phyloP scores from a whole-genome alignment of 2,888 invertebrate species.

The Hyalella azteca region DNA sequence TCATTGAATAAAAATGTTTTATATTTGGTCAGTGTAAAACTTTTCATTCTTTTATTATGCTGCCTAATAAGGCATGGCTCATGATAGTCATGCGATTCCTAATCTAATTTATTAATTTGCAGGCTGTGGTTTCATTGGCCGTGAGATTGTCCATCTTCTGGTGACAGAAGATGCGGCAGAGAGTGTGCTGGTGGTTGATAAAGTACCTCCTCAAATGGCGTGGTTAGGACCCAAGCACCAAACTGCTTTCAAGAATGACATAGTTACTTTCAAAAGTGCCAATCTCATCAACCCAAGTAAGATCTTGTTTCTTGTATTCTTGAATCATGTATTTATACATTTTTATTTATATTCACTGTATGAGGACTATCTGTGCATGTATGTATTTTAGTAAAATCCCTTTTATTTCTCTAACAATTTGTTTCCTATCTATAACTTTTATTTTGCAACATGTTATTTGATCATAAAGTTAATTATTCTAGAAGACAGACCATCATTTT shows the following conservation, averaged over 20 bases:
- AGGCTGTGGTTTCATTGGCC: slow-evolving; percentile 94
- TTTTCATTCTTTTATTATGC: neutral
- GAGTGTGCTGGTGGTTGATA: slow-evolving; percentile 82
- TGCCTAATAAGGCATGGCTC: neutral
- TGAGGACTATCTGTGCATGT: too few relatives aligned
- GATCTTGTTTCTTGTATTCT: too few relatives aligned
- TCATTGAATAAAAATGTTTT: too few relatives aligned
- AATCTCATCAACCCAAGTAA: slow-evolving; percentile 88
- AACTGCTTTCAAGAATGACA: slow-evolving; percentile 74
- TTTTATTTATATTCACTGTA: too few relatives aligned
- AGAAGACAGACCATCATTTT: too few relatives aligned
- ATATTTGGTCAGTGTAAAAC: neutral
- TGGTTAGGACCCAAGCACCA: slow-evolving; percentile 81
- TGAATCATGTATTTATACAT: too few relatives aligned
- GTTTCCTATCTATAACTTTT: too few relatives aligned
- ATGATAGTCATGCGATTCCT: neutral
- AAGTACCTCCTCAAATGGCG: slow-evolving; percentile 90
- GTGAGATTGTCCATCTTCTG: slow-evolving; percentile 83
- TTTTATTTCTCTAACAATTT: too few relatives aligned
- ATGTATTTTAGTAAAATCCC: too few relatives aligned
- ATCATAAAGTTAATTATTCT: too few relatives aligned
- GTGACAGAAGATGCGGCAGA: slow-evolving; percentile 78
- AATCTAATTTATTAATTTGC: slow-evolving; percentile 61
- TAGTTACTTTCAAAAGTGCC: slow-evolving; percentile 87
- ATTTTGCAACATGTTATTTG: too few relatives aligned